Conservation (phyloP, 2,888 invertebrate species). For the Antheraea yamamai region DNA sequence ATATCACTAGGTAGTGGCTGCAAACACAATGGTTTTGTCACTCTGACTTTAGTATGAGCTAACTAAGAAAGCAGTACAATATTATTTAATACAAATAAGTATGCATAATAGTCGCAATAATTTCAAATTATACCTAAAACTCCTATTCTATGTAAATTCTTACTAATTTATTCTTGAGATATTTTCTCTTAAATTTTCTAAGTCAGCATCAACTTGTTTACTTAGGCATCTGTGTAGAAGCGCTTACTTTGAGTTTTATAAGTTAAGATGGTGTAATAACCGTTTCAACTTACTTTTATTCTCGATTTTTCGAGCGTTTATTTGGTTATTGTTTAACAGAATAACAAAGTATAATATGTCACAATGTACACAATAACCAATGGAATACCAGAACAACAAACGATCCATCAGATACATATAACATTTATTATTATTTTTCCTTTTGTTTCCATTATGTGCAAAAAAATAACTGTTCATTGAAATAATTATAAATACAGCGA, state of each 20-base stretch:
- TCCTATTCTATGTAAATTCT: neutral
- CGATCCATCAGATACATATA: too few relatives aligned
- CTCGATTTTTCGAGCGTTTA: neutral
- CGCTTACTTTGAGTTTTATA: neutral
- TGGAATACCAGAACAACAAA: too few relatives aligned
- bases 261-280: neutral
- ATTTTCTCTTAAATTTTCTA: constrained; percentile 2
- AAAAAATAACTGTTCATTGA: too few relatives aligned
- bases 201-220: neutral
- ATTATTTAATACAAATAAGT: neutral
- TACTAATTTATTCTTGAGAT: neutral
- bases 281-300: neutral
- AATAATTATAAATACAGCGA: too few relatives aligned
- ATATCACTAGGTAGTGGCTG: too few relatives aligned
- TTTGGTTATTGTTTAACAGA: neutral
- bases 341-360: neutral
- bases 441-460: too few relatives aligned
- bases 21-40: too few relatives aligned
- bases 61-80: too few relatives aligned
- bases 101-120: neutral
- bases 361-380: too few relatives aligned
- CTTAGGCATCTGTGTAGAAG: neutral
- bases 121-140: neutral
- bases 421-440: too few relatives aligned
- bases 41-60: too few relatives aligned